phyloP scores from a whole-genome alignment of 2,797 vertebrate species.

The Cetoscarus ocellatus region DNA sequence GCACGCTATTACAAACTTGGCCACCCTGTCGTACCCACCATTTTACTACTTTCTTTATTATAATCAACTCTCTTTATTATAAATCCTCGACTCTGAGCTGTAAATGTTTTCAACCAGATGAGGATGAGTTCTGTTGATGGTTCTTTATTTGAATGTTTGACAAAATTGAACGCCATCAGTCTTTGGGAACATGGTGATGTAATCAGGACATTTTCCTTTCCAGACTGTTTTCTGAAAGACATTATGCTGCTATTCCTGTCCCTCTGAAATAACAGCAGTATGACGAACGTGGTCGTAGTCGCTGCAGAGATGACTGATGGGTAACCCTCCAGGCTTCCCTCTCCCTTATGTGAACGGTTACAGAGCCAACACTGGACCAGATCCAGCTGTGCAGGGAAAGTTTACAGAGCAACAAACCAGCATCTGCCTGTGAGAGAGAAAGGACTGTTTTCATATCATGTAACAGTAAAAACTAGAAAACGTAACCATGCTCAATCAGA shows the following conservation, averaged over 20 bases:
- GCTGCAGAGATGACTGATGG: slow-evolving; percentile 60
- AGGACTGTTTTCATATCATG: slow-evolving; percentile 24
- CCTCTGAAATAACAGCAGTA: slow-evolving; percentile 61
- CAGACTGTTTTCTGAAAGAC: slow-evolving; percentile 64
- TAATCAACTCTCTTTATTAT: slow-evolving; percentile 40
- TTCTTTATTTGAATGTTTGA: slow-evolving; percentile 52
- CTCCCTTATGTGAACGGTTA: slow-evolving; percentile 40
- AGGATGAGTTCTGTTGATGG: slow-evolving; percentile 36
- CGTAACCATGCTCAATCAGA: slow-evolving; percentile 13
- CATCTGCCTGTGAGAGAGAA: slow-evolving; percentile 35
- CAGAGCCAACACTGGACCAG: slow-evolving; percentile 40
- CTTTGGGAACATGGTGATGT: slow-evolving; percentile 65
- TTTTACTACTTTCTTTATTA: not conserved
- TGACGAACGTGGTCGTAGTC: slow-evolving; percentile 30
- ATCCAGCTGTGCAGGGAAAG: slow-evolving; percentile 39
- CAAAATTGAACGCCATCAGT: slow-evolving; percentile 34
- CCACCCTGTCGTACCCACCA: slow-evolving; percentile 35
- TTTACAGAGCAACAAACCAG: slow-evolving; percentile 40
- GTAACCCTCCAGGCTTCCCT: slow-evolving; percentile 51
- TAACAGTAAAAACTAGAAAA: slow-evolving; percentile 9
- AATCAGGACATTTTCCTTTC: slow-evolving; percentile 53
- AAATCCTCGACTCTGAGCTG: slow-evolving; percentile 46
- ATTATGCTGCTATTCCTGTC: slow-evolving; percentile 65
- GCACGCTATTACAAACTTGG: slow-evolving; percentile 63
- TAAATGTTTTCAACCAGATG: slow-evolving; percentile 50